phyloP scores from a whole-genome alignment of 2,797 vertebrate species.

The Ctenopoma multispine region DNA sequence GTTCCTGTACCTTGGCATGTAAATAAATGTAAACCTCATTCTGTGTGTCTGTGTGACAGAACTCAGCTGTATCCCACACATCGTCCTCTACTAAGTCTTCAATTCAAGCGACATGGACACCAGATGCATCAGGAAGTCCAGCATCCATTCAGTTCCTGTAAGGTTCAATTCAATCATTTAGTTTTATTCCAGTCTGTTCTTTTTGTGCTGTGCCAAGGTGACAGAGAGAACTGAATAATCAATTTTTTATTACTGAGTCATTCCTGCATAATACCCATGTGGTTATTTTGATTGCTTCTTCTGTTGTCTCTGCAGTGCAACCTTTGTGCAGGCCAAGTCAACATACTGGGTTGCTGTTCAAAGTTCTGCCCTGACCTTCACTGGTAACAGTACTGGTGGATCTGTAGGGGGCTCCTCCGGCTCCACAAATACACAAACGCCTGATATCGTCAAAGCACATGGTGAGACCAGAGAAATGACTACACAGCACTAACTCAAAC shows the following conservation, averaged over 20 bases:
- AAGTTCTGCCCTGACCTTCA: slow-evolving; percentile 50
- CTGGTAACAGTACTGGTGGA: background rate
- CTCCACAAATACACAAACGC: background rate
- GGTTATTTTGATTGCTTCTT: background rate
- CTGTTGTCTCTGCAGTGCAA: slow-evolving; percentile 53
- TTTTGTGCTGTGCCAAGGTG: too few species aligned
- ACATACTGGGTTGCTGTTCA: slow-evolving; percentile 71
- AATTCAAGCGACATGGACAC: slow-evolving; percentile 72
- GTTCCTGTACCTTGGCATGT: too few species aligned
- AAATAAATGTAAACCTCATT: too few species aligned
- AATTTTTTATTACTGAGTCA: too few species aligned
- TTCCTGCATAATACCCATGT: too few species aligned
- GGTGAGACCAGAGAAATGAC: slow-evolving; percentile 46
- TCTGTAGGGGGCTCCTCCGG: slow-evolving; percentile 7
- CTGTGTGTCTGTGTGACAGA: slow-evolving; percentile 56
- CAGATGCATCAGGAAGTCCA: slow-evolving; percentile 27
- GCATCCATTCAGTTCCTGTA: slow-evolving; percentile 78
- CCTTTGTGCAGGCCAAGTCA: slow-evolving; percentile 47
- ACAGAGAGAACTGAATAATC: background rate
- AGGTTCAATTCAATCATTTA: background rate
- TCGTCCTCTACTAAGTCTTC: slow-evolving; percentile 17
- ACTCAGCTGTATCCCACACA: slow-evolving; percentile 76
- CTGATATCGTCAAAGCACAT: slow-evolving; percentile 69
- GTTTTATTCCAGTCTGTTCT: background rate
- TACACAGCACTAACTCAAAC: background rate